Percentiles rank a stretch among this genome's conserved stretches.
Evolutionary conservation across 2,797 vertebrate genomes (phyloP).

Genomic region (Melanotaenia boesemani): DNA sequence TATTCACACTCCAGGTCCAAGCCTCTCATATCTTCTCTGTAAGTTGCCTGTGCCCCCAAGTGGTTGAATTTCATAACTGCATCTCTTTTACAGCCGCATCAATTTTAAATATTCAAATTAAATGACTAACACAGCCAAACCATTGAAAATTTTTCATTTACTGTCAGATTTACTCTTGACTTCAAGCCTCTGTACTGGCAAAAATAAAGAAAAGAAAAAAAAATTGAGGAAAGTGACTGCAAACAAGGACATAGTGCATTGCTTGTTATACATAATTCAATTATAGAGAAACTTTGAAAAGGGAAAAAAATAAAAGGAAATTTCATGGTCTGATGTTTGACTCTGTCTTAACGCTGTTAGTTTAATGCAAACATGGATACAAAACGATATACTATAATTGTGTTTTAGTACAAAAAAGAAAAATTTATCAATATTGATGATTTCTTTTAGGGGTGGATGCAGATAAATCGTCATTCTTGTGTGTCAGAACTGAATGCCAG

Average conservation of each 20-base stretch:
- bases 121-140: constrained; percentile 6
- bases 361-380: not conserved
- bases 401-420: not conserved
- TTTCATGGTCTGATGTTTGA: not conserved
- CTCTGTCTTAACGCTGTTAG: not conserved
- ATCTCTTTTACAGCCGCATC: constrained; percentile 24
- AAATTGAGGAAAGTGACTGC: not conserved
- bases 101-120: constrained; percentile 18
- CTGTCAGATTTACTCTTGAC: constrained; percentile 1
- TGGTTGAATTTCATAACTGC: constrained; percentile 72
- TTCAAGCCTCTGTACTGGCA: not conserved
- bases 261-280: not conserved
- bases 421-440: too few species aligned
- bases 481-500: constrained; percentile 19
- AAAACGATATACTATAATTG: not conserved
- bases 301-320: constrained; percentile 5
- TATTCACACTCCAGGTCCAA: constrained; percentile 31
- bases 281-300: not conserved
- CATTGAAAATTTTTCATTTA: constrained; percentile 2
- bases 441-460: constrained; percentile 1
- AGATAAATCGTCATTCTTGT: constrained; percentile 25
- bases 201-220: not conserved
- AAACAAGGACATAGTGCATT: not conserved
- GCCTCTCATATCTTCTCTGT: constrained; percentile 57
- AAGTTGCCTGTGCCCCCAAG: constrained; percentile 86